Evolutionary conservation across 2,888 invertebrate genomes (phyloP), one percentile per base, ranked within the genome.

Genomic region (Thereva unica): DNA sequence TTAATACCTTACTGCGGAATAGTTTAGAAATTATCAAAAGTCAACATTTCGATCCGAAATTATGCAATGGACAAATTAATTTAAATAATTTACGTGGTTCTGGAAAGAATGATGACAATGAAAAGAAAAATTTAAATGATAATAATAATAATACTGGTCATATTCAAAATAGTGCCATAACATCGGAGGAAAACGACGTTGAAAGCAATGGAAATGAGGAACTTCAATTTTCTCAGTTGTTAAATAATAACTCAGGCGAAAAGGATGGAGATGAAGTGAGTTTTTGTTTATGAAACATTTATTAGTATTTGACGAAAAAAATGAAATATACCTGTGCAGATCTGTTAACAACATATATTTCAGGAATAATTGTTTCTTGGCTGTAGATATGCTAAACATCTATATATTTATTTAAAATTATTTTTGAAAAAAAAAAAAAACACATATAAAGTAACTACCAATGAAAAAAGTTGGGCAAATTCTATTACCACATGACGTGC

Each of bases 11-110:
- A 42, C 66, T 73, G 3, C 71, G 70, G 57, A 71, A 69, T 63
- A 70, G 69, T 40, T 72, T 73, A 45, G 73, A 73, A 64, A 71
- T 72, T 63, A 71, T 71, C 57, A 73, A 72, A 70, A 68, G 70
- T 66, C 40, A 63, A 8, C 35, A 44, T 34, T 9, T 54, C 4
- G 37, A 49, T 40, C n/a, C 44, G 5, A 55, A 64, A 35, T 4
- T 45, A 38, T 53, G 23, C 7, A 65, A 68, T 37, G 64, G 34
- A 23, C 53, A 53, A 50, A 68, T 66, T 44, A 63, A 64, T 42
- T 67, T 67, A 45, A 71, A 68, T 45, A 67, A 55, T 68, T 70
- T 67, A 55, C 47, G 59, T 68, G 66, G 69, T 64, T 67, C 66
- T 57, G 63, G 66, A 37, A 67, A 45, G 53, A 49, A 67, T 35